Evolutionary conservation across 2,113 vertebrate genomes (phyloP), one percentile per base, ranked within the genome.

Genomic region (Tachycineta bicolor): DNA sequence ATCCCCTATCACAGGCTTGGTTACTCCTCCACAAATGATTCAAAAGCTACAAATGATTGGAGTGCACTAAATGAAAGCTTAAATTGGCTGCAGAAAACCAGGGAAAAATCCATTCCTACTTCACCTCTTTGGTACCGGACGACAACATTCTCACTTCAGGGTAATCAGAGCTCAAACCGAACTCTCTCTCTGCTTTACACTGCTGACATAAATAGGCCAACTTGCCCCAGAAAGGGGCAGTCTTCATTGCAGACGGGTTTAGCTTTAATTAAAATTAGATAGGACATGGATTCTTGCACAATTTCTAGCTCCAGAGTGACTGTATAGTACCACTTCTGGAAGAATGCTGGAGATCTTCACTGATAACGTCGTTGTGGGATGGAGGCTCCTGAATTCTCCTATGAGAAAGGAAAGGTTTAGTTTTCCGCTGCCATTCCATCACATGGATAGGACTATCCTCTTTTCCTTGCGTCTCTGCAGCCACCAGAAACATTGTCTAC

Each of bases 71-170:
- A 75, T 10, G 12, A 26, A 83, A n/a, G 22, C 64, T 84, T 44
- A 46, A 79, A 79, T 14, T 76, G 12, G 19, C 9, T 41, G 8
- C 46, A 94, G 58, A 79, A 83, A 69, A n/a, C 13, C 10, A 18
- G 44, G 17, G 14, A 70, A 39, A 84, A 82, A 87, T 49, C 6
- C 12, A 26, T 49, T 82, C 24, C 29, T 22, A 9, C 33, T 28
- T 65, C 43, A 43, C 1, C 1, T 0, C 1, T 12, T 39, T 47
- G 17, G 26, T 41, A 78, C 25, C 0, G 0, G 33, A 62, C 18
- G 33, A 55, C 37, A 82, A 63, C 1, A 3, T 75, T 64, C 24
- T 68, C 53, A 23, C 21, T 64, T 37, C 44, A 56, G 47, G 49
- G 28, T 87, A 78, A 77, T 26, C 25, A 59, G 34, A 53, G 23